Evolutionary conservation across 2,113 vertebrate species (phyloP), one percentile per base, ranked within the genome.

Genomic region (Myotis lucifugus): DNA sequence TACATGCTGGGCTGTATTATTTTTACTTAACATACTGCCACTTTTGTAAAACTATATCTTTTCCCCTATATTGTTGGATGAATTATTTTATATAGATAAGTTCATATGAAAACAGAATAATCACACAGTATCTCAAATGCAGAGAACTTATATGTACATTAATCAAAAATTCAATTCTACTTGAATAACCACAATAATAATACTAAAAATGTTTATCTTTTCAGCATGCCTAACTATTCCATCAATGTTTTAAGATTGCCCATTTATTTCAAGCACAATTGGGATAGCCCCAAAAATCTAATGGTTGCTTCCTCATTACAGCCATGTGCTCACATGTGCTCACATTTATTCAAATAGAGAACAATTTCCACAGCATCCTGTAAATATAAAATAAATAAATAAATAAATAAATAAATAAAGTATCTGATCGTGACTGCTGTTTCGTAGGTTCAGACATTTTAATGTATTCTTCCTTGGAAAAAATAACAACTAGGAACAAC

Each of bases 391-490:
- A 96, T 92, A 95, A 42, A 40, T 40, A 40, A 40, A 40, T 40
- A 40, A 40, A 40, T 40, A 40, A 40, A 40, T 42, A 97, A 97
- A 96, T 85, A 91, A 95, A 96, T 66, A 69, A 95, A 91, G 95
- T 93, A 97, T 97, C 83, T 96, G 90, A 97, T 90, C 97, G 77
- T 96, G 95, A 96, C 85, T 93, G 96, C 81, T 97, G 91, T 98
- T 97, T 91, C 97, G 85, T 91, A 98, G 81, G 88, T 85, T 97
- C 61, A 87, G 82, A 88, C 61, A 82, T 96, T 98, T 97, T 83
- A 97, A 97, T 92, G 46, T 77, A 95, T 97, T 98, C 91, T 96
- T 96, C 76, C 48, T 74, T 74, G 42, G 76, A 69, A 69, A 40
- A 93, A 88, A 93, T 21, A 94, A 91, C 64, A 97, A 91, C 52